Evolutionary conservation across 37 sponge, comb jelly and placozoan genomes (phyloP).

Genomic region (Halichondria panicea): DNA sequence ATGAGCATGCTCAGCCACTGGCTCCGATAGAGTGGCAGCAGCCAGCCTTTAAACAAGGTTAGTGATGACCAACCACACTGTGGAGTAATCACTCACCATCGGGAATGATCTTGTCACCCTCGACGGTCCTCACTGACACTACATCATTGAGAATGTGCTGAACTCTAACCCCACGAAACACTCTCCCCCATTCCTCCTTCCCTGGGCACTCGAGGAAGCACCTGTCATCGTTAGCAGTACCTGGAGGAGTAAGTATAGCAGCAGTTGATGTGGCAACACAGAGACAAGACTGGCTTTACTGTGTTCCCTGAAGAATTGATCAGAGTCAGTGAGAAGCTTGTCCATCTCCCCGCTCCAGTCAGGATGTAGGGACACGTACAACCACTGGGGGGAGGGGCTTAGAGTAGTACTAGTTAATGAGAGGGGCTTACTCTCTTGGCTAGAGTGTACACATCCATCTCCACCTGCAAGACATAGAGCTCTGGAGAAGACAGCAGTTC

Average conservation of each 20-base stretch:
- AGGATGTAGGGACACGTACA: conserved; percentile 39
- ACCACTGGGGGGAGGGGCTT: conserved; percentile 42
- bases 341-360: conserved; percentile 31
- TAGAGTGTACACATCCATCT: conserved; percentile 79
- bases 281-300: too few relatives aligned
- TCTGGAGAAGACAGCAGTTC: conserved; percentile 48
- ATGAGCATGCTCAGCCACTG: conserved; percentile 75
- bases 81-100: conserved; percentile 11
- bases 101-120: conserved; percentile 69
- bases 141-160: conserved; percentile 64
- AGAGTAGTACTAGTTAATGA: neutral
- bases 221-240: neutral
- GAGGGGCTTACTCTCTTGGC: conserved; percentile 55
- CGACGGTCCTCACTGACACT: conserved; percentile 38
- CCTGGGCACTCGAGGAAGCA: conserved; percentile 48
- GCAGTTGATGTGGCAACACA: too few relatives aligned
- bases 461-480: conserved; percentile 81
- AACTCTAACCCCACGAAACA: conserved; percentile 49
- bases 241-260: too few relatives aligned
- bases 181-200: conserved; percentile 15
- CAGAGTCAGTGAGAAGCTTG: conserved; percentile 33
- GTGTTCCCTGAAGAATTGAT: conserved; percentile 31
- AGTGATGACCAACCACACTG: neutral
- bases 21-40: conserved; percentile 46
- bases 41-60: too few relatives aligned